These are phyloP conservation scores for Taxidea taxus DNA, from an alignment of 2,113 vertebrate genomes.

Conservation along the genomic window DNA sequence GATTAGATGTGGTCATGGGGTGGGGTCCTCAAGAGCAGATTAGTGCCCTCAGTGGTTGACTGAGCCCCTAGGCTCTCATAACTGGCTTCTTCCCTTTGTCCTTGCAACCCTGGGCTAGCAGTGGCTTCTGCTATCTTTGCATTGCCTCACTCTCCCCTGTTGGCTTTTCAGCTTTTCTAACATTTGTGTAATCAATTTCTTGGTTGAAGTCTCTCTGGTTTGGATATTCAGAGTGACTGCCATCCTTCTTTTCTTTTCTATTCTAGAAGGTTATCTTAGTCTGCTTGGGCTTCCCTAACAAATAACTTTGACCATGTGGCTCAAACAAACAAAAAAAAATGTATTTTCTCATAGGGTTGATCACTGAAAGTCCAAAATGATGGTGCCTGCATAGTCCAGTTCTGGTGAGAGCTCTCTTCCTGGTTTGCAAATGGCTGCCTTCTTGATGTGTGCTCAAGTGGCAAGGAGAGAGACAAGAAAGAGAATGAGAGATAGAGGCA, in stretches of 20 bases:
- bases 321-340: not conserved
- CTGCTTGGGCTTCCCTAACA: not conserved
- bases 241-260: not conserved
- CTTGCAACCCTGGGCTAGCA: not conserved
- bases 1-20: not conserved
- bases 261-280: not conserved
- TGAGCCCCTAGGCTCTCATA: not conserved
- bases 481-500: not conserved
- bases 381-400: too few species aligned
- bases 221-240: not conserved
- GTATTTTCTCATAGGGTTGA: not conserved
- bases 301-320: not conserved
- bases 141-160: not conserved
- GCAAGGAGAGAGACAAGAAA: too few species aligned
- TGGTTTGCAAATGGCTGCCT: not conserved
- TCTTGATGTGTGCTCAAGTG: not conserved
- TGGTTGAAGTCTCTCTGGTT: not conserved
- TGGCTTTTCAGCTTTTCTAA: not conserved
- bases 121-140: not conserved
- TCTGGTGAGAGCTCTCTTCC: not conserved
- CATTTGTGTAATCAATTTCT: not conserved
- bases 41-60: not conserved
- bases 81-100: not conserved
- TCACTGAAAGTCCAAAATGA: not conserved
- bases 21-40: not conserved